Evolutionary conservation across 2,113 vertebrate genomes (phyloP).

Genomic region (Zosterops pallidus): DNA sequence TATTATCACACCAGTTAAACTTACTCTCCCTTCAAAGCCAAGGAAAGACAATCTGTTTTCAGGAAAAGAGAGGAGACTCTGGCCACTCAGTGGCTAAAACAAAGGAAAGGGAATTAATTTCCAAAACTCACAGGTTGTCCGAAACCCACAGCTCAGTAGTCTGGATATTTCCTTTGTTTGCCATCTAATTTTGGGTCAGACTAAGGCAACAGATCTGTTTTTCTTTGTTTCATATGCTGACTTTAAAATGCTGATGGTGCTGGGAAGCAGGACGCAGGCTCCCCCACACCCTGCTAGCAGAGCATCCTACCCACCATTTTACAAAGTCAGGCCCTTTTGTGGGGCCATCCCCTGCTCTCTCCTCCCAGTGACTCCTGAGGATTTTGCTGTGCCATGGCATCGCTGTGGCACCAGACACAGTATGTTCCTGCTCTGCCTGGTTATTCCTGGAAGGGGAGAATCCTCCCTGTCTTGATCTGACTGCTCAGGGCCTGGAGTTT

Average conservation of each 20-base stretch:
- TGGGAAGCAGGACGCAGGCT: neutral
- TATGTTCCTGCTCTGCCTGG: neutral
- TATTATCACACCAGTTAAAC: neutral
- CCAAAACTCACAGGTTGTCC: neutral
- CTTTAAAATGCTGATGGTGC: neutral
- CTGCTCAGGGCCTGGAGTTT: neutral
- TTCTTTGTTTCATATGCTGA: neutral
- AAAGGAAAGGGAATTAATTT: neutral
- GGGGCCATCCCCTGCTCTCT: too few relatives aligned
- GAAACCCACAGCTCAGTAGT: neutral
- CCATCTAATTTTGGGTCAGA: neutral
- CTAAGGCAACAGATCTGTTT: neutral
- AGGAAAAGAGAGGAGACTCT: neutral
- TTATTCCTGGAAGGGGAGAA: neutral
- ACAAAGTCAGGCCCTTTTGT: neutral
- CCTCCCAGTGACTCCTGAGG: neutral
- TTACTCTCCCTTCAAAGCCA: neutral
- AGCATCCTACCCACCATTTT: neutral
- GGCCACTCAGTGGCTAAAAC: neutral
- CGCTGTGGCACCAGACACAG: accelerated
- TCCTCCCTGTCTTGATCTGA: neutral
- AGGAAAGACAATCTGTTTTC: neutral
- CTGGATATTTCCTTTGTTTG: neutral
- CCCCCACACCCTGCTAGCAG: neutral
- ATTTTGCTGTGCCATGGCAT: neutral